phyloP scores from a whole-genome alignment of 2,888 invertebrate species.

The Choreutis nemorana region DNA sequence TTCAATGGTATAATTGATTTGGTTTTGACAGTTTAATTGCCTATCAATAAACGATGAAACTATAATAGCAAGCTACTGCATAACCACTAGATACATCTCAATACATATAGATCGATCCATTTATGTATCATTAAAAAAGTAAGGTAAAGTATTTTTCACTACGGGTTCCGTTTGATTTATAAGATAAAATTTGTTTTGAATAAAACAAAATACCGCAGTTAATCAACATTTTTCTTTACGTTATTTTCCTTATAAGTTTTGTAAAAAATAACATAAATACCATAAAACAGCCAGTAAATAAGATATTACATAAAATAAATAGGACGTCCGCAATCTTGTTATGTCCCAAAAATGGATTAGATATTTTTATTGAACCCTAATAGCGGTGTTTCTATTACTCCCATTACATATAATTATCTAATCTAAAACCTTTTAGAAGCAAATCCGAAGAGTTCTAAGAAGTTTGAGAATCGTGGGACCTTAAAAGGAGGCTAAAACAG shows the following conservation, averaged over 20 bases:
- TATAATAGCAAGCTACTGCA: conserved; percentile 37
- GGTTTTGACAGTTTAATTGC: conserved; percentile 47
- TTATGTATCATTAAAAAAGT: conserved; percentile 21
- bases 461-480: conserved; percentile 19
- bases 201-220: conserved; percentile 1
- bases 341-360: no score
- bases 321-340: no score
- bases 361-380: conserved; percentile 7
- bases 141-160: no score
- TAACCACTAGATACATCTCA: conserved; percentile 43
- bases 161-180: no score
- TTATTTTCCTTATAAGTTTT: no score
- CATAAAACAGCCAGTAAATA: no score
- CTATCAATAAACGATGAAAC: conserved; percentile 21
- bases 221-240: no score
- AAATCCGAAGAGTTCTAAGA: conserved; percentile 50
- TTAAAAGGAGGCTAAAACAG: conserved; percentile 17
- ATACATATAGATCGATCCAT: conserved; percentile 20
- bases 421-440: conserved; percentile 63
- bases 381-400: conserved; percentile 32
- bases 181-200: no score
- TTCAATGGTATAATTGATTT: no score
- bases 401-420: conserved; percentile 58
- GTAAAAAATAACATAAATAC: no score
- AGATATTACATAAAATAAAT: no score